A percentile compares a stretch with the other conserved stretches of the same genome.
phyloP scores from a whole-genome alignment of 2,113 vertebrate genomes.

The Gambusia holbrooki region DNA sequence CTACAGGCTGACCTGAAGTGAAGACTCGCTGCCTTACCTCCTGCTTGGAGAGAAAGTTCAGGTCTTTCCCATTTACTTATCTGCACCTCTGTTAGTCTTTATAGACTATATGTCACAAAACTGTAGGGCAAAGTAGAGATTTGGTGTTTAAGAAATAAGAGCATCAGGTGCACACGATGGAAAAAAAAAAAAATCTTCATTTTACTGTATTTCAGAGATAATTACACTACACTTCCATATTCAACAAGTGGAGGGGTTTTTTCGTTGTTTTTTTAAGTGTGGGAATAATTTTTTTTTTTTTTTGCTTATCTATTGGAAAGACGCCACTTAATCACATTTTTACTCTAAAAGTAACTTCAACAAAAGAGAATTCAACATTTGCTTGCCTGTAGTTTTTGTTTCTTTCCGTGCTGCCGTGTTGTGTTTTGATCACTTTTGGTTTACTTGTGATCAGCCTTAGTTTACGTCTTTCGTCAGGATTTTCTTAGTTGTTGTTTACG shows the following conservation, averaged over 20 bases:
- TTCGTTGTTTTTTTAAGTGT: background rate
- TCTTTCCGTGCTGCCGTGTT: too few species aligned
- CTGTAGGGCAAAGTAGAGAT: too few species aligned
- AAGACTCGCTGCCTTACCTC: conserved; percentile 11
- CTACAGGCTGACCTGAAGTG: conserved; percentile 14
- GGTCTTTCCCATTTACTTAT: background rate
- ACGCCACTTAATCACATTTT: background rate
- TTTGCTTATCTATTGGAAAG: background rate
- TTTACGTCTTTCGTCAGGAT: too few species aligned
- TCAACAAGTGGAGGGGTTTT: background rate
- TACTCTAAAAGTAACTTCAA: background rate
- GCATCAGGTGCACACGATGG: too few species aligned
- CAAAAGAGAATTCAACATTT: background rate
- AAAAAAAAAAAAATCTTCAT: too few species aligned
- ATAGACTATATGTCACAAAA: background rate
- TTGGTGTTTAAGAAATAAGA: too few species aligned
- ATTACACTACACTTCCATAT: background rate
- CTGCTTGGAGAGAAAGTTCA: background rate
- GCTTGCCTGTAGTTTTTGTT: too few species aligned
- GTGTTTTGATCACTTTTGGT: too few species aligned
- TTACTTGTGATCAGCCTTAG: too few species aligned
- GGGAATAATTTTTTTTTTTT: too few species aligned
- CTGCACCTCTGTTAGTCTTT: background rate
- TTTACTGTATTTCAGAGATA: too few species aligned
- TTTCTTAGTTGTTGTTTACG: too few species aligned